A percentile compares a stretch with the other conserved stretches of the same genome.
Evolutionary conservation across 2,888 invertebrate species (phyloP).

Genomic region (Drosophila anomelani): DNA sequence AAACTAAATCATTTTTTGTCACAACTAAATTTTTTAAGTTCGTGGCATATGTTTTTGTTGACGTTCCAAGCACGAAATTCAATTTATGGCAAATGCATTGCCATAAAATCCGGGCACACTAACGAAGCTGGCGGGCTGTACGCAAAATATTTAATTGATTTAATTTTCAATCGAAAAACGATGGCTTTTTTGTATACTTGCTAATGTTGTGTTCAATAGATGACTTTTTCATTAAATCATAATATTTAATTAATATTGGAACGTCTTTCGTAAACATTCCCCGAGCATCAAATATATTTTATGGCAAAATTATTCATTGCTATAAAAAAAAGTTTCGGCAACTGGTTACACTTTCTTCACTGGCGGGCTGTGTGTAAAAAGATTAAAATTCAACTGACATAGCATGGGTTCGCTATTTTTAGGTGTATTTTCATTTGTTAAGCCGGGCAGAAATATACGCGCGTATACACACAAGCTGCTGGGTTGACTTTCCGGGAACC

Average conservation of each 20-base stretch:
- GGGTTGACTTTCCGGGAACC: slow-evolving; percentile 7
- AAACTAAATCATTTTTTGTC: slow-evolving; percentile 14
- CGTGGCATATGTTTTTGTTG: slow-evolving; percentile 39
- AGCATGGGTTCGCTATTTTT: slow-evolving; percentile 18
- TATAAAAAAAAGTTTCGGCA: background rate
- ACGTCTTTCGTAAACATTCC: background rate
- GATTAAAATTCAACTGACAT: background rate
- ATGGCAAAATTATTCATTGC: slow-evolving; percentile 4
- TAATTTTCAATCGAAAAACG: too few species aligned
- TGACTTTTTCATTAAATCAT: too few species aligned
- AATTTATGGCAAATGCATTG: background rate
- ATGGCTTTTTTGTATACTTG: too few species aligned
- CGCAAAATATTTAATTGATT: background rate
- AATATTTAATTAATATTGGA: background rate
- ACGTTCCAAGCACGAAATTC: slow-evolving; percentile 10
- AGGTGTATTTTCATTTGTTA: background rate
- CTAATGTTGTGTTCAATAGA: too few species aligned
- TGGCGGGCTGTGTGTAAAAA: slow-evolving; percentile 10
- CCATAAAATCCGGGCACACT: slow-evolving; percentile 27
- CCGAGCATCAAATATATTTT: background rate
- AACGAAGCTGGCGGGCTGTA: slow-evolving; percentile 5
- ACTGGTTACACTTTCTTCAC: slow-evolving; percentile 11
- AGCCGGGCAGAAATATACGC: slow-evolving; percentile 5
- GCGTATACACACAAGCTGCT: slow-evolving; percentile 4
- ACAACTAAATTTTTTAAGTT: slow-evolving; percentile 9